Evolutionary conservation across 2,888 invertebrate species (phyloP).

Genomic region (Hirtodrosophila alboralis): DNA sequence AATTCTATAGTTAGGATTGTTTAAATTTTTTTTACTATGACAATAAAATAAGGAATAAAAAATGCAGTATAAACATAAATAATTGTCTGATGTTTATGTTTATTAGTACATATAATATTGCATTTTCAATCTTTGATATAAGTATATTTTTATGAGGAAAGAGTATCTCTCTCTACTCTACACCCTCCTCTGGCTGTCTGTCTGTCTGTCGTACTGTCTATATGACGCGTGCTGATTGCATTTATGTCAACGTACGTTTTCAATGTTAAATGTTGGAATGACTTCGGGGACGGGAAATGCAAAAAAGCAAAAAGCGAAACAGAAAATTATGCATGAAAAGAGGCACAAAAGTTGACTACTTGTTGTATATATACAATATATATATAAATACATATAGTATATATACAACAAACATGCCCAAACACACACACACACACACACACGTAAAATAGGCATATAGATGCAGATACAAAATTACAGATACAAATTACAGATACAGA

Average conservation of each 20-base stretch:
- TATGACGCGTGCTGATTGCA: slow-evolving; percentile 73
- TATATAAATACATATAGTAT: slow-evolving; percentile 1
- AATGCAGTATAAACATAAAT: too few relatives aligned
- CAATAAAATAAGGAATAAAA: too few relatives aligned
- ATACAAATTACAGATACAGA: not conserved
- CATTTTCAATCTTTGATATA: too few relatives aligned
- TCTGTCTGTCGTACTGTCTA: slow-evolving; percentile 4
- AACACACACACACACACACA: slow-evolving; percentile 19
- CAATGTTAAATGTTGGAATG: slow-evolving; percentile 70
- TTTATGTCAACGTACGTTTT: slow-evolving; percentile 82
- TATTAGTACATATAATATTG: too few relatives aligned
- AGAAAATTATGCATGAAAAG: slow-evolving; percentile 65
- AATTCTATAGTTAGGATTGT: too few relatives aligned
- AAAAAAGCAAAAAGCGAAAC: slow-evolving; percentile 34
- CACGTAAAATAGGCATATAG: slow-evolving; percentile 5
- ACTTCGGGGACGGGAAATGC: slow-evolving; percentile 5
- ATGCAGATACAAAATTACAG: slow-evolving; percentile 8
- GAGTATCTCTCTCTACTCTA: too few relatives aligned
- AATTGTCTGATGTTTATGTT: too few relatives aligned
- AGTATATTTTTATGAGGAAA: too few relatives aligned
- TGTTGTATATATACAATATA: slow-evolving; percentile 6
- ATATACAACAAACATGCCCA: slow-evolving; percentile 37
- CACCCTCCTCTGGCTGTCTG: too few relatives aligned
- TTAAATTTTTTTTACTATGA: too few relatives aligned
- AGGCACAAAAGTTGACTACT: slow-evolving; percentile 50